Conservation (phyloP, 35 echinoderm and acorn worm species). For the Apostichopus japonicus region DNA sequence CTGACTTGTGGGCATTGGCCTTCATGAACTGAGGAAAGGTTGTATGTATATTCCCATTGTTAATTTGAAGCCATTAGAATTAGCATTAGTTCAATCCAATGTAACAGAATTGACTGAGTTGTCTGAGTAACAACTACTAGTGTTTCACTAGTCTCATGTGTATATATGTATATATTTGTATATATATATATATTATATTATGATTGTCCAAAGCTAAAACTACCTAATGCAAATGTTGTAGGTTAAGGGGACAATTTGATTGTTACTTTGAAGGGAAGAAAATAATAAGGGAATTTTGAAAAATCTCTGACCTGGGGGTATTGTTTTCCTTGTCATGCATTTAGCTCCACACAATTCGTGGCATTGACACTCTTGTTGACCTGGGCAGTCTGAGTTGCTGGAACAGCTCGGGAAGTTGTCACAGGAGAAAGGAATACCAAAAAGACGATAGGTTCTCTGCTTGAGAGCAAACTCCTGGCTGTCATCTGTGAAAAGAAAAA, state of each 20-base stretch:
- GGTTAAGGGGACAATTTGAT: too few species aligned
- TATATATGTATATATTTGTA: too few species aligned
- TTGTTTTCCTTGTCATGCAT: background rate
- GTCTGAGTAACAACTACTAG: too few species aligned
- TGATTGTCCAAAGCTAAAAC: too few species aligned
- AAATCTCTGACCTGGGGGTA: background rate
- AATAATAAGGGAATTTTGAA: too few species aligned
- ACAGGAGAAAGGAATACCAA: constrained; percentile 32
- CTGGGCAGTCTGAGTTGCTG: background rate
- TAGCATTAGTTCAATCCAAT: too few species aligned
- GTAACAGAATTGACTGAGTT: too few species aligned
- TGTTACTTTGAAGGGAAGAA: too few species aligned
- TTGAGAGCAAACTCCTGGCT: constrained; percentile 1
- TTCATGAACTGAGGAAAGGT: background rate
- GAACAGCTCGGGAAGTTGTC: constrained; percentile 28
- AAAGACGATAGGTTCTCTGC: constrained; percentile 10
- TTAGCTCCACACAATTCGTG: constrained; percentile 19
- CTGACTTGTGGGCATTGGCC: constrained; percentile 7
- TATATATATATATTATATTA: too few species aligned
- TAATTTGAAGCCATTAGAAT: too few species aligned
- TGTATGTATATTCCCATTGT: background rate
- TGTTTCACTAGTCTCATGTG: too few species aligned
- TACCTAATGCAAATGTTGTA: too few species aligned
- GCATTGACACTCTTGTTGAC: background rate
- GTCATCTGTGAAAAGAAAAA: constrained; percentile 9